Evolutionary conservation across 2,888 invertebrate species (phyloP), one percentile per base, ranked within the genome.

Genomic region (Caenorhabditis uteleia): DNA sequence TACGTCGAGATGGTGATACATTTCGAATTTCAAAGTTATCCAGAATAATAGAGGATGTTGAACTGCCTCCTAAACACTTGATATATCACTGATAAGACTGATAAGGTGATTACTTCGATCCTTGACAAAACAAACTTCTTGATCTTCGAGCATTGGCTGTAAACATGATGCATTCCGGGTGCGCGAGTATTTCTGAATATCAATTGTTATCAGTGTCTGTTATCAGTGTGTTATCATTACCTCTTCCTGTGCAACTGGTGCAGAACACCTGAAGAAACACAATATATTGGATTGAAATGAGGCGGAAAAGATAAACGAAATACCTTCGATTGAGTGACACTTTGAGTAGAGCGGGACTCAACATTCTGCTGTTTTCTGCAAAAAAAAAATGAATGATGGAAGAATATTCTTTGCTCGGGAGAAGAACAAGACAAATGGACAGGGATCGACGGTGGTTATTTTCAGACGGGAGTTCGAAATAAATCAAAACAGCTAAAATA

Each of bases 301-400:
- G 39, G 26, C 16, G 26, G 14, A 16, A 31, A 44, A 36, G 42
- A 42, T 42, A n/a, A 33, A 2, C 33, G 21, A 54, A 49, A 33
- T 48, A 58, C 55, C 64, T 65, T 21, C 64, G 48, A 42, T 58
- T 65, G 47, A 65, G 45, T 54, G 64, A 65, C 48, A 58, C 64
- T 58, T 65, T 65, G 45, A 65, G 58, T 46, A 65, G 38, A 31
- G 64, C 64, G n/a, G 64, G 64, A 38, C 64, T 65, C 50, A 65
- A 54, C 64, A 65, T 65, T 65, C 43, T 53, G 27, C 29, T n/a
- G 45, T 44, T 34, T 44, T 39, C 49, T 40, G 61, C 39, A 43
- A 36, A 43, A 46, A 31, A 31, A 29, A 48, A 21, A 44, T 43
- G 43, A 34, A 56, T n/a, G n/a, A n/a, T n/a, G n/a, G n/a, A n/a